Conservation (phyloP, 2,113 vertebrate genomes). For the Zosterops lateralis region DNA sequence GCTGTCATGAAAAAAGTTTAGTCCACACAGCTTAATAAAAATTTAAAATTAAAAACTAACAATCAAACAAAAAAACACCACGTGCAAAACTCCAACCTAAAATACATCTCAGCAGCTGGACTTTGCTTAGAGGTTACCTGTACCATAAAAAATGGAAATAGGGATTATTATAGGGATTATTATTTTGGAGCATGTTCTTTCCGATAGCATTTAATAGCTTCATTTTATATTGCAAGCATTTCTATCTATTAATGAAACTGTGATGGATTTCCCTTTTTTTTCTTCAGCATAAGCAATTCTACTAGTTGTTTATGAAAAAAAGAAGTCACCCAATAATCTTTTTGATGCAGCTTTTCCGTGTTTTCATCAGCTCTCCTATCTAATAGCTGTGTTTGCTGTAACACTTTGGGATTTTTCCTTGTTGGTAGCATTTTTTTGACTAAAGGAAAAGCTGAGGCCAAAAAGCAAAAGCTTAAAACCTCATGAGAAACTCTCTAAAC, state of each 20-base stretch:
- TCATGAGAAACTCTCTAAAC: not conserved
- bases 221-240: not conserved
- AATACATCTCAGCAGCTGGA: not conserved
- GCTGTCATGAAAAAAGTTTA: not conserved
- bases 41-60: not conserved
- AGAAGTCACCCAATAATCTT: not conserved
- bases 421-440: not conserved
- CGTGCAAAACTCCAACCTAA: rapidly evolving
- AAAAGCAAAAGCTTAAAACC: not conserved
- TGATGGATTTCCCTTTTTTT: not conserved
- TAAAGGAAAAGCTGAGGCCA: not conserved
- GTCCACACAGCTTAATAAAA: not conserved
- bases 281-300: not conserved
- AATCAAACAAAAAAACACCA: not conserved
- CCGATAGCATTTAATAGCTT: not conserved
- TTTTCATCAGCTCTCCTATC: not conserved
- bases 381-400: not conserved
- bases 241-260: not conserved
- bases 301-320: not conserved
- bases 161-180: not conserved
- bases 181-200: not conserved
- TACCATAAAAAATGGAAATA: not conserved
- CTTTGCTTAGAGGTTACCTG: not conserved
- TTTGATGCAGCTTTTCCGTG: not conserved
- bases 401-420: not conserved